These are phyloP conservation scores for Ispidina lecontei DNA, from an alignment of 2,797 vertebrate species.

Conservation along the genomic window DNA sequence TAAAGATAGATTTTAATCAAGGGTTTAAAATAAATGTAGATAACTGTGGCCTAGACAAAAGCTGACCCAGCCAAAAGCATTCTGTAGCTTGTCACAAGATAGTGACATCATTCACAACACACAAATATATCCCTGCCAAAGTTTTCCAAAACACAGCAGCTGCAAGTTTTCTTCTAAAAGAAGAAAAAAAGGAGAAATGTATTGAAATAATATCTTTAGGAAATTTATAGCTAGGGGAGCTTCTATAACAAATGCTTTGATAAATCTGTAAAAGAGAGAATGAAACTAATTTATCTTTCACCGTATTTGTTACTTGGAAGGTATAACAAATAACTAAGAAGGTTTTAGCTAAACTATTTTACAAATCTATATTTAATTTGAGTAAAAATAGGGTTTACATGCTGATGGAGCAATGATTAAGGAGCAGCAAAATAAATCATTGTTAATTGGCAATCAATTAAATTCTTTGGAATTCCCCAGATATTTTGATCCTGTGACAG, in stretches of 20 bases:
- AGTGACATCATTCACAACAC: constrained; percentile 46
- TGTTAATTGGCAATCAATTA: not conserved
- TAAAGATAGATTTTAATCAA: not conserved
- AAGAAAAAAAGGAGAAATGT: not conserved
- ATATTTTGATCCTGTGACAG: rapidly evolving
- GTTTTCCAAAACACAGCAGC: constrained; percentile 47
- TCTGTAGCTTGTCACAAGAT: constrained; percentile 62
- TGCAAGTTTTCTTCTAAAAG: constrained; percentile 43
- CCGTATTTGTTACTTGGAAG: not conserved
- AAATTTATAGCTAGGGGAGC: not conserved
- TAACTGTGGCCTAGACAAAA: constrained; percentile 16
- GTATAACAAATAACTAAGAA: not conserved
- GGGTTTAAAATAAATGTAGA: constrained; percentile 10
- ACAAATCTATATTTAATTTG: not conserved
- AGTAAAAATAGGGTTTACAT: not conserved
- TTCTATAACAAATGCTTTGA: not conserved
- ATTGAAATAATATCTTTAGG: not conserved
- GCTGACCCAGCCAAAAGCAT: constrained; percentile 9
- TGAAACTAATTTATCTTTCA: not conserved
- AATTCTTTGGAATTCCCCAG: not conserved
- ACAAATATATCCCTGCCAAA: constrained; percentile 43
- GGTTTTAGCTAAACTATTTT: not conserved
- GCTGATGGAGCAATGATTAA: not conserved
- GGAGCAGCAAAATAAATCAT: not conserved
- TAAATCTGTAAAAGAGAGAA: not conserved